phyloP scores from a whole-genome alignment of 2,113 vertebrate genomes.

The Barbus barbus region DNA sequence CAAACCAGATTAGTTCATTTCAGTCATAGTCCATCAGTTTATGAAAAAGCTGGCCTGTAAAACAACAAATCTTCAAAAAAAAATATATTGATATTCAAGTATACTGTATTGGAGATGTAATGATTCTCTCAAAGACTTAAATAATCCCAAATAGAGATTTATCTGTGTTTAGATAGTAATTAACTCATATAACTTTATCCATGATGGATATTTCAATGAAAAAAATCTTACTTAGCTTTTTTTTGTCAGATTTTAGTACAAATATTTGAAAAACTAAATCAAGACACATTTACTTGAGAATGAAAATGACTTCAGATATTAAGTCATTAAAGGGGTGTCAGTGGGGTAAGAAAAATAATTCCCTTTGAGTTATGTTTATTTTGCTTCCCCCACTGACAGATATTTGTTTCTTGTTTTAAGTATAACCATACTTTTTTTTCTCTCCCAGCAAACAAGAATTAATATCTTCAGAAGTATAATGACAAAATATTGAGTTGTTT shows the following conservation, averaged over 20 bases:
- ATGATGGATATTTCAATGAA: too few relatives aligned
- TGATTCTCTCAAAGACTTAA: not conserved
- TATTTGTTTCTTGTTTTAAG: not conserved
- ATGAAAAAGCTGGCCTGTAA: not conserved
- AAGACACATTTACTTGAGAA: not conserved
- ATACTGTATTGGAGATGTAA: not conserved
- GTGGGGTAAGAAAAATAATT: not conserved
- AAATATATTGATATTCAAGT: slow-evolving; percentile 2
- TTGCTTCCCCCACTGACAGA: not conserved
- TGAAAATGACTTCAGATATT: not conserved
- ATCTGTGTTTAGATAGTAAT: not conserved
- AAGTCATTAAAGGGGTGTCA: not conserved
- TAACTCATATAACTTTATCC: not conserved
- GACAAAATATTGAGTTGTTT: too few relatives aligned
- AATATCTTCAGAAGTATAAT: not conserved
- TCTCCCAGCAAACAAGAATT: not conserved
- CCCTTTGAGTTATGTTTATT: not conserved
- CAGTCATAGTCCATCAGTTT: not conserved
- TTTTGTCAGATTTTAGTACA: too few relatives aligned
- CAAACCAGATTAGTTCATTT: not conserved
- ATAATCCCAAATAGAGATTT: not conserved
- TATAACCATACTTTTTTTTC: not conserved
- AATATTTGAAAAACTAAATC: too few relatives aligned
- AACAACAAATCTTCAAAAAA: not conserved
- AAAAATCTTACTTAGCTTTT: too few relatives aligned